Evolutionary conservation across 1,140 invertebrate species (phyloP).

Genomic region (Trichogramma pretiosum): DNA sequence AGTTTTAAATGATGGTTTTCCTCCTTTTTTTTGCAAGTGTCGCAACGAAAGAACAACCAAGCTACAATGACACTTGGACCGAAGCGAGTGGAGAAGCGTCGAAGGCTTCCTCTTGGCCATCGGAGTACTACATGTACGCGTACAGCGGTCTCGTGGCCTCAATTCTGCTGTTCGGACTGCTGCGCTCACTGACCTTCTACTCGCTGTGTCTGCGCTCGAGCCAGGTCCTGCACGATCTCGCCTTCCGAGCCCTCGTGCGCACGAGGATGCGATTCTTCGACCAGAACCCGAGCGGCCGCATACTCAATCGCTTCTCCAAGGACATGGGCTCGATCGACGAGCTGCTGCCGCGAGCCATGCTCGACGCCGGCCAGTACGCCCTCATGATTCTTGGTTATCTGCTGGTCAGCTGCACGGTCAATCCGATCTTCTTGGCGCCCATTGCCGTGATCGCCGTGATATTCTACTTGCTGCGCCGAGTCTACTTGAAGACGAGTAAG

Average conservation of each 20-base stretch:
- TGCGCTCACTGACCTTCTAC: constrained; percentile 53
- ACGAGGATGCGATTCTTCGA: constrained; percentile 68
- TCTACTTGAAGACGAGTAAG: constrained; percentile 74
- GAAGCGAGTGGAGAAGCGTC: neutral
- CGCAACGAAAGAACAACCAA: neutral
- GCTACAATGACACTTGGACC: neutral
- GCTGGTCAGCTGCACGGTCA: constrained; percentile 62
- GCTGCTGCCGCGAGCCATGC: constrained; percentile 63
- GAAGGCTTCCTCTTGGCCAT: constrained; percentile 12
- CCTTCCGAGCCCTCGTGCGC: constrained; percentile 54
- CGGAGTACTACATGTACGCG: constrained; percentile 42
- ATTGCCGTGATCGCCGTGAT: constrained; percentile 57
- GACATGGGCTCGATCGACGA: constrained; percentile 79
- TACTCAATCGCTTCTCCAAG: constrained; percentile 68
- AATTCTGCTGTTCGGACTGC: constrained; percentile 43
- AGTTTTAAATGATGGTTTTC: neutral
- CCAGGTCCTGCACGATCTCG: constrained; percentile 56
- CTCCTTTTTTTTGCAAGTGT: neutral
- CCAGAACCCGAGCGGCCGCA: constrained; percentile 62
- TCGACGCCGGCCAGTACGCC: constrained; percentile 69
- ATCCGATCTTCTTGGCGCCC: constrained; percentile 64
- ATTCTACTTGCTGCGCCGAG: constrained; percentile 66
- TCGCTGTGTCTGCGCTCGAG: constrained; percentile 56
- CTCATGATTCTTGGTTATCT: constrained; percentile 53
- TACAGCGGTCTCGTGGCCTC: constrained; percentile 43